These are phyloP conservation scores for Dasyurus viverrinus DNA, from an alignment of 2,113 vertebrate species.

Conservation along the genomic window DNA sequence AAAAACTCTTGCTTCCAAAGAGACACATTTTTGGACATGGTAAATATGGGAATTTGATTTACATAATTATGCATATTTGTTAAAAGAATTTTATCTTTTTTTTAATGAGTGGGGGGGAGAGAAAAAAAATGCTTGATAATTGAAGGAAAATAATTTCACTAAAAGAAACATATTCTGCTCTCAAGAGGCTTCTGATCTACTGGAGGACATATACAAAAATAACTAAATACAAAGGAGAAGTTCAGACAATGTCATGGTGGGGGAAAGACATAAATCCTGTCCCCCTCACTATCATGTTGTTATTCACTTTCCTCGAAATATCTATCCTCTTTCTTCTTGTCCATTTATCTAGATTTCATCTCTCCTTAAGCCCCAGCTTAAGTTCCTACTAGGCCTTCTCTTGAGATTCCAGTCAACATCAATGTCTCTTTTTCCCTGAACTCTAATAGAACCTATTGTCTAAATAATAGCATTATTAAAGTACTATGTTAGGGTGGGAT, in stretches of 20 bases:
- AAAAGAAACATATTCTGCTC: background rate
- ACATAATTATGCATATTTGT: background rate
- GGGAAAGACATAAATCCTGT: background rate
- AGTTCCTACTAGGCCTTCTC: background rate
- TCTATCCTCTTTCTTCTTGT: background rate
- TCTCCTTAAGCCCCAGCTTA: background rate
- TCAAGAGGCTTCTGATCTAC: background rate
- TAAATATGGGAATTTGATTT: background rate
- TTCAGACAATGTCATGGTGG: background rate
- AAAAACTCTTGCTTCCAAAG: background rate
- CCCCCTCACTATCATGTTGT: background rate
- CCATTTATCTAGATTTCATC: background rate
- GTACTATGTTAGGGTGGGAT: background rate
- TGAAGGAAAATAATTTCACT: background rate
- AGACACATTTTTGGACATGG: background rate
- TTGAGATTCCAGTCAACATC: background rate
- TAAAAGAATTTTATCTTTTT: background rate
- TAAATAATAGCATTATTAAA: background rate
- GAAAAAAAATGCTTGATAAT: background rate
- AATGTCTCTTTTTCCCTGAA: background rate
- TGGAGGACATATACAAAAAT: background rate
- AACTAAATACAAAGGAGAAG: background rate
- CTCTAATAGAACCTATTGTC: background rate
- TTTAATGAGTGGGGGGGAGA: background rate
- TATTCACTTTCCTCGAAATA: background rate